Percentiles rank a stretch among this genome's conserved stretches.
These are phyloP conservation scores for Burhinus bistriatus DNA, from an alignment of 2,113 vertebrate species.

Conservation along the genomic window DNA sequence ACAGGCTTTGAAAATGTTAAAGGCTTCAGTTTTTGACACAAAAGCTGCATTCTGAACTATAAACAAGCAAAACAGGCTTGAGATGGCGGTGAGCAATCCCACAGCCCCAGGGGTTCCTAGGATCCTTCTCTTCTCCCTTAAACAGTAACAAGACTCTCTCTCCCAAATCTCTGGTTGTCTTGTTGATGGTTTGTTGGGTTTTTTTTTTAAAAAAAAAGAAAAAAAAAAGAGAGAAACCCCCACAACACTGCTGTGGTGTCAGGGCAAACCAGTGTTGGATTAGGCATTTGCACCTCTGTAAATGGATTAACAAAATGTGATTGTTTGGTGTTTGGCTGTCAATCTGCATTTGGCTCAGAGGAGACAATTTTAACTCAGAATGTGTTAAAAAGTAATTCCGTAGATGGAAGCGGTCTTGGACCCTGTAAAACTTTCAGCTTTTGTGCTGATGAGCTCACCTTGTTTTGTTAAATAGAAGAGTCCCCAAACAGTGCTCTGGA, in stretches of 20 bases:
- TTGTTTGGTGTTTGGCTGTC: slow-evolving; percentile 57
- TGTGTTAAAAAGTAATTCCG: slow-evolving; percentile 29
- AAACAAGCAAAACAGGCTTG: not conserved
- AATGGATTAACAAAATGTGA: slow-evolving; percentile 60
- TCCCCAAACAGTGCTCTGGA: not conserved
- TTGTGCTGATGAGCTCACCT: slow-evolving; percentile 10
- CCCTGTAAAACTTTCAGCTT: slow-evolving; percentile 14
- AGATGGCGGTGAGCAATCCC: not conserved
- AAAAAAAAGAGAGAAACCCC: not conserved
- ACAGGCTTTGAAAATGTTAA: slow-evolving; percentile 44
- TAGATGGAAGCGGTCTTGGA: slow-evolving; percentile 36
- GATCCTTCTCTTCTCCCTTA: not conserved
- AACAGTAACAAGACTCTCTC: not conserved
- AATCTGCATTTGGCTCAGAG: slow-evolving; percentile 56
- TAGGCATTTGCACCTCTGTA: slow-evolving; percentile 57
- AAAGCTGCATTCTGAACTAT: not conserved
- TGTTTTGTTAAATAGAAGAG: slow-evolving; percentile 42
- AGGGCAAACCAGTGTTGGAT: not conserved
- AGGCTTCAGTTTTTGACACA: slow-evolving; percentile 31
- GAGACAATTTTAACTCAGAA: slow-evolving; percentile 33
- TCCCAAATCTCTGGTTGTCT: not conserved
- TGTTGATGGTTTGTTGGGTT: too few relatives aligned
- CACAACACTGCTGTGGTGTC: not conserved
- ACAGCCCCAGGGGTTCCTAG: not conserved
- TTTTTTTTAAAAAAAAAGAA: not conserved